Base-by-base conservation (phyloP, 2,888 invertebrate species). In the Alloscopus bannaensis region DNA sequence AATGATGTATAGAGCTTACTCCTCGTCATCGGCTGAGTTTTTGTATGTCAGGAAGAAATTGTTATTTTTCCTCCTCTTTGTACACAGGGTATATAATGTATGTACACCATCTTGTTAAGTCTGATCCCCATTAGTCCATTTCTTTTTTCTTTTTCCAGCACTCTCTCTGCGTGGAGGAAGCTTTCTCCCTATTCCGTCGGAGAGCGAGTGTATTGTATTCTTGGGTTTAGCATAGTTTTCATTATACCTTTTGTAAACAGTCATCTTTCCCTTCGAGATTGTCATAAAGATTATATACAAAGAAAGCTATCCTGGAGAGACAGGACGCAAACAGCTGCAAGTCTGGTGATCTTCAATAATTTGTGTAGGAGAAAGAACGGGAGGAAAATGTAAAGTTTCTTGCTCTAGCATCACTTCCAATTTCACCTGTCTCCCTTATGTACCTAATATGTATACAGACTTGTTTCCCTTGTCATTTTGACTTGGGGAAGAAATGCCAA, bases 51-150 rank as follows among this genome's bases (percentile, higher is more conserved):
- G n/a, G 45, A 16, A 59, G 68, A 79, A 78, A 79, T 79, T 79
- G 78, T 59, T 72, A 80, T 80, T 73, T 72, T 64, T 64, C 62
- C 42, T 26, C 50, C 62, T n/a, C n/a, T n/a, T n/a, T n/a, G n/a
- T n/a, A n/a, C n/a, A n/a, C n/a, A n/a, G n/a, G n/a, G n/a, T n/a
- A n/a, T n/a, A n/a, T n/a, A n/a, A n/a, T n/a, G n/a, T n/a, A n/a
- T n/a, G n/a, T n/a, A n/a, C n/a, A n/a, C 62, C 31, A 72, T 52
- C 72, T 72, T 72, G 72, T 72, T 80, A n/a, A 80, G 69, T 47
- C 57, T 76, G 80, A 80, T 80, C 76, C 75, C 80, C 80, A 80
- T 80, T 80, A 80, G 80, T 66, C 80, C 65, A 80, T 70, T 80
- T 76, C 31, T 29, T 52, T 13, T 69, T 69, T 42, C 69, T 52